Evolutionary conservation across 2,113 vertebrate genomes (phyloP).

Genomic region (Glaucomys volans): DNA sequence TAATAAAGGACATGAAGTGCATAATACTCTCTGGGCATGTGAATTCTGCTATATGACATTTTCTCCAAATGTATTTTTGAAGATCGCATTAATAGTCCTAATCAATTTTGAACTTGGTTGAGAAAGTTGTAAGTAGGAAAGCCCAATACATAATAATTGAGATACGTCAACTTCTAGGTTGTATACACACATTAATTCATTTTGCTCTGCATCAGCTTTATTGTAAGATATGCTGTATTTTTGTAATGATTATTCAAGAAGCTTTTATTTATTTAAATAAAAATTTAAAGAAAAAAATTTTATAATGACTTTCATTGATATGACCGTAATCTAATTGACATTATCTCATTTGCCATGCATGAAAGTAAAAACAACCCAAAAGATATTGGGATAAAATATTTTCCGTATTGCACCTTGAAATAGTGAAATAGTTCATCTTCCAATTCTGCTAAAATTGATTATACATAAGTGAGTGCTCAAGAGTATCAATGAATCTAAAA

Average conservation of each 20-base stretch:
- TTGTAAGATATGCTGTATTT: background rate
- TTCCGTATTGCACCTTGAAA: background rate
- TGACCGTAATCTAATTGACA: background rate
- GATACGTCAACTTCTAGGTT: background rate
- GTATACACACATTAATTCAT: background rate
- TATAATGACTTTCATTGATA: background rate
- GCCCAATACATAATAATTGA: background rate
- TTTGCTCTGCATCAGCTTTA: background rate
- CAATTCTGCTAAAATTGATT: background rate
- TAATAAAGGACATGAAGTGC: background rate
- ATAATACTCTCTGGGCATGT: background rate
- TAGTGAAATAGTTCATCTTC: background rate
- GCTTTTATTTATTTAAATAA: background rate
- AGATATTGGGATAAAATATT: background rate
- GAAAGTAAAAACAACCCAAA: background rate
- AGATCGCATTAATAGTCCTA: background rate
- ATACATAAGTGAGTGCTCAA: background rate
- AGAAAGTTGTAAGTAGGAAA: background rate
- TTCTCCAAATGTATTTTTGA: background rate
- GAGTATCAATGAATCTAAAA: background rate
- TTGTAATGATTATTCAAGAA: background rate
- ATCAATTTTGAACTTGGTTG: background rate
- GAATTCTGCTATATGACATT: background rate
- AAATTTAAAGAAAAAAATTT: background rate
- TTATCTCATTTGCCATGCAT: background rate